These are phyloP conservation scores for Neodiprion fabricii DNA, from an alignment of 1,140 invertebrate genomes.

Conservation along the genomic window DNA sequence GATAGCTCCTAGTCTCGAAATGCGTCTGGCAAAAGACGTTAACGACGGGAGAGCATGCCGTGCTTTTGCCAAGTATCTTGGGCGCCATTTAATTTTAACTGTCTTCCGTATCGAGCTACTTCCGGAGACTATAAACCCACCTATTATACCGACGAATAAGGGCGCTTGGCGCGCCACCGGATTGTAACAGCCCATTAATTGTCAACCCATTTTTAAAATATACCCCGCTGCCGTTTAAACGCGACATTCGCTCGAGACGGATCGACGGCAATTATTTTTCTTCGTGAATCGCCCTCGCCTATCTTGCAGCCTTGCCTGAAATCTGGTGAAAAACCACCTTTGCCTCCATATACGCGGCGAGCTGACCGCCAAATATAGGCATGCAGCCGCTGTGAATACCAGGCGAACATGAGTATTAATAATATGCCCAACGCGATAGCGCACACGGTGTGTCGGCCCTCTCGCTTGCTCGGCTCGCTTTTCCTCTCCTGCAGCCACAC, in stretches of 20 bases:
- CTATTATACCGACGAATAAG: not conserved
- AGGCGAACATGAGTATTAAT: slow-evolving; percentile 1
- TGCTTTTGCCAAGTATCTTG: not conserved
- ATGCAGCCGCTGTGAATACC: not conserved
- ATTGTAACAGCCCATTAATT: not conserved
- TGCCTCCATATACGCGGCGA: not conserved
- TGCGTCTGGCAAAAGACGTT: not conserved
- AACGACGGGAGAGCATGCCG: not conserved
- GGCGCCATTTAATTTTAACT: slow-evolving; percentile 3
- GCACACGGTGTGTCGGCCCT: not conserved
- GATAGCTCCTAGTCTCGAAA: not conserved
- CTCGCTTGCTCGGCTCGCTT: not conserved
- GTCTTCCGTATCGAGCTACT: slow-evolving; percentile 5
- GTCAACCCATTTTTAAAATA: not conserved
- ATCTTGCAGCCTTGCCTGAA: not conserved
- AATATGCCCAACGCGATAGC: slow-evolving; percentile 4
- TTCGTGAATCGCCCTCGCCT: not conserved
- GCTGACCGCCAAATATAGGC: slow-evolving; percentile 4
- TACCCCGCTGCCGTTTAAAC: not conserved
- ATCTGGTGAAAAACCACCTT: not conserved
- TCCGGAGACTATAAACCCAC: slow-evolving; percentile 1
- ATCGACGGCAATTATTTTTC: not conserved
- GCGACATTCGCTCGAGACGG: not conserved
- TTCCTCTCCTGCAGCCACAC: not conserved
- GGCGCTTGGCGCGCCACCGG: not conserved